Conservation (phyloP, 2,888 invertebrate genomes). For the Cephus runcator region DNA sequence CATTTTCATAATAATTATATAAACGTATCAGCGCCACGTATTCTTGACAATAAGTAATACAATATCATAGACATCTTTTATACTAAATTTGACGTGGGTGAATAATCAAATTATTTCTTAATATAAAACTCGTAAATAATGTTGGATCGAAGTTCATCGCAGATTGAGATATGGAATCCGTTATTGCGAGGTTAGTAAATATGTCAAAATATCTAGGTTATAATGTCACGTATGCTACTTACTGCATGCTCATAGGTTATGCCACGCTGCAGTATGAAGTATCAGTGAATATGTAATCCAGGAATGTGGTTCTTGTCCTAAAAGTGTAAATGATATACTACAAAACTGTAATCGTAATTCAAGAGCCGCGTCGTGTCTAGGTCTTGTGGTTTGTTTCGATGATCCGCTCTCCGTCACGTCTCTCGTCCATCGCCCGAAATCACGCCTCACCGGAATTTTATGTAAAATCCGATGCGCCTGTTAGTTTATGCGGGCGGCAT, state of each 20-base stretch:
- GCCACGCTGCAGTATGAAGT: background rate
- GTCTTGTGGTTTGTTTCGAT: slow-evolving; percentile 38
- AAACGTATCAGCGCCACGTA: background rate
- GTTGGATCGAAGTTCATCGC: background rate
- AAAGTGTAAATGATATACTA: background rate
- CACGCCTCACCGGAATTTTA: slow-evolving; percentile 60
- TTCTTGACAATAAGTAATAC: background rate
- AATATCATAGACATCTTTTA: background rate
- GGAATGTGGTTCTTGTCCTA: background rate
- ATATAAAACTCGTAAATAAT: background rate
- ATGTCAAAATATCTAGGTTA: background rate
- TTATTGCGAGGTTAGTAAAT: background rate
- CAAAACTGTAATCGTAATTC: slow-evolving; percentile 56
- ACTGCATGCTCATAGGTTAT: background rate
- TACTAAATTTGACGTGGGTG: background rate
- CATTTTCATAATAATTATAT: background rate
- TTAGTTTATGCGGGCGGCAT: slow-evolving; percentile 65
- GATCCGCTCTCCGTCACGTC: slow-evolving; percentile 54
- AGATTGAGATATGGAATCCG: background rate
- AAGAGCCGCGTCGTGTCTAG: slow-evolving; percentile 21
- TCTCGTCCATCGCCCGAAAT: slow-evolving; percentile 57
- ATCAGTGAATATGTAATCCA: background rate
- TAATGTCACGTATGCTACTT: background rate
- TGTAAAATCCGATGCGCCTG: slow-evolving; percentile 65
- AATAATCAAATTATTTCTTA: background rate